A percentile compares a stretch with the other conserved stretches of the same genome.
Conservation (phyloP, 2,113 vertebrate species). For the Rhizomys pruinosus region DNA sequence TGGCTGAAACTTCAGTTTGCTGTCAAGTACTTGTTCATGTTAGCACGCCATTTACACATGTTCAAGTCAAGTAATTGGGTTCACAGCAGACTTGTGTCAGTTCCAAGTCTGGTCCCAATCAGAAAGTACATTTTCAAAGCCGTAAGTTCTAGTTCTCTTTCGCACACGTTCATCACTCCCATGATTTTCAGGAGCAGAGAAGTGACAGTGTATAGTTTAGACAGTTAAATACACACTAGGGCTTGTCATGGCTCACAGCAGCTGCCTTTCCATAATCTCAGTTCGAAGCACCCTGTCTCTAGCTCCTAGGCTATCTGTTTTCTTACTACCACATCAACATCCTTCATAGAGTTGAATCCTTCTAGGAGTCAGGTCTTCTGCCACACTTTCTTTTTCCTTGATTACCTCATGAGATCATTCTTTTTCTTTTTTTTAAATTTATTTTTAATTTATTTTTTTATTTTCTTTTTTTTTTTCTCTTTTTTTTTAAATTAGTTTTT, state of each 20-base stretch:
- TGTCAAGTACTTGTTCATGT: constrained; percentile 62
- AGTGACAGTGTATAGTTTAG: neutral
- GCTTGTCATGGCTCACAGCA: neutral
- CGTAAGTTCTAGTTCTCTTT: neutral
- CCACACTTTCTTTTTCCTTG: neutral
- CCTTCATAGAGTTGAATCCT: neutral
- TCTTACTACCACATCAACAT: neutral
- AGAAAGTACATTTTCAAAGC: constrained; percentile 27
- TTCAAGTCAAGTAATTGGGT: constrained; percentile 67
- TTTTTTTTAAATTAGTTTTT: too few relatives aligned
- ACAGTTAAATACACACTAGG: neutral
- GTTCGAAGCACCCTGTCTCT: neutral
- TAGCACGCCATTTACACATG: constrained; percentile 67
- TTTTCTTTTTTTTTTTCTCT: too few relatives aligned
- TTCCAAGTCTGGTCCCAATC: constrained; percentile 58
- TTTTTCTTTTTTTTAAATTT: too few relatives aligned
- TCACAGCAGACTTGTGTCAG: neutral
- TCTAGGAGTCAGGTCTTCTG: neutral
- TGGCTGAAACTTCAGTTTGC: constrained; percentile 65
- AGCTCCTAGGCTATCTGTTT: neutral
- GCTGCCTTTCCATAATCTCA: neutral
- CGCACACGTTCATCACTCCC: neutral
- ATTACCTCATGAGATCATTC: neutral
- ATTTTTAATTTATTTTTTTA: too few relatives aligned
- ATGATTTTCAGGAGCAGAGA: neutral